These are phyloP conservation scores for Nemurella pictetii DNA, from an alignment of 2,888 invertebrate species.

Conservation along the genomic window DNA sequence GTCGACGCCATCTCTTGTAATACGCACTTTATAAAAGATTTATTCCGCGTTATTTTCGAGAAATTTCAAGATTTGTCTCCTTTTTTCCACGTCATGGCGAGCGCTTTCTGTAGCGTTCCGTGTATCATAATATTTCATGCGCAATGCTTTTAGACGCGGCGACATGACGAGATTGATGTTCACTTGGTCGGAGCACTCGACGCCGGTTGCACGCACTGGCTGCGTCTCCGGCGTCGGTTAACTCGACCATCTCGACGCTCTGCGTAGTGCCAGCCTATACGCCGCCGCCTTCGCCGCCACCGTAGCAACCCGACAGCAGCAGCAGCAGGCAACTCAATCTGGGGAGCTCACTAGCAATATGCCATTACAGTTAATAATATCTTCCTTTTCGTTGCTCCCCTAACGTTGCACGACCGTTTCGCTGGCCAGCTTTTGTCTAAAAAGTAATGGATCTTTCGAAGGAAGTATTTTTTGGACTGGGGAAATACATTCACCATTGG, in stretches of 20 bases:
- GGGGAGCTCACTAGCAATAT: no score
- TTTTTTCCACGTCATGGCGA: neutral
- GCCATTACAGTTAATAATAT: neutral
- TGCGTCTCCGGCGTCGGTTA: no score
- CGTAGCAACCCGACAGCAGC: no score
- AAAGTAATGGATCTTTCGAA: neutral
- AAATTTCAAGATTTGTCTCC: constrained; percentile 13
- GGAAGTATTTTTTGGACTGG: neutral
- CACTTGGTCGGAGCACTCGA: neutral
- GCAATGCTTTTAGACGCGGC: constrained; percentile 25
- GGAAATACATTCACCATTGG: no score
- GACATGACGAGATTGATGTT: constrained; percentile 25
- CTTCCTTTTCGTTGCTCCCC: neutral
- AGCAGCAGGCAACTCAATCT: no score
- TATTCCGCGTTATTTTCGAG: neutral
- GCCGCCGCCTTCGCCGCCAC: neutral
- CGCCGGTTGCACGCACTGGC: neutral
- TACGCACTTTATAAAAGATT: neutral
- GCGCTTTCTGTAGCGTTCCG: constrained; percentile 12
- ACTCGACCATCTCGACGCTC: no score
- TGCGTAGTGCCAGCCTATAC: no score
- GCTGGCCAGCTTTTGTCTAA: neutral
- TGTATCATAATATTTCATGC: constrained; percentile 25
- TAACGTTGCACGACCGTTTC: neutral
- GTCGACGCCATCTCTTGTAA: neutral